Conservation (phyloP, 2,888 invertebrate species). For the Heliconius charithonia region DNA sequence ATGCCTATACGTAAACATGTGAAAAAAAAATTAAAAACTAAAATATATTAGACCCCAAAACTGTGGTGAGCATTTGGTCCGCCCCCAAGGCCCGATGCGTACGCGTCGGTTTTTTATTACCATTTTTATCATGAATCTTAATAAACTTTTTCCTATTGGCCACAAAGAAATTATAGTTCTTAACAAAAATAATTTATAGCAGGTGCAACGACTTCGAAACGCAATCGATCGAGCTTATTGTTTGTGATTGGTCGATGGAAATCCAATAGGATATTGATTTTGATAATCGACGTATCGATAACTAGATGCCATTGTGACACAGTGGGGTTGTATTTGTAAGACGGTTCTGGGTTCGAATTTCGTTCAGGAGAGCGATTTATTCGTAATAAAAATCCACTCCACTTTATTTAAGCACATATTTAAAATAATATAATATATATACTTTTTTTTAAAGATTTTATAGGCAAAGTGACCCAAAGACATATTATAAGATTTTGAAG, state of each 20-base stretch:
- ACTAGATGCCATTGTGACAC: not conserved
- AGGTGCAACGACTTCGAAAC: constrained; percentile 64
- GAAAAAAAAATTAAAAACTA: constrained; percentile 60
- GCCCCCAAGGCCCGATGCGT: constrained; percentile 71
- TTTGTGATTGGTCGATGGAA: constrained; percentile 58
- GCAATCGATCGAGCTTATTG: constrained; percentile 66
- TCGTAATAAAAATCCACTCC: too few species aligned
- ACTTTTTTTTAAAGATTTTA: too few species aligned
- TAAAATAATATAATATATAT: too few species aligned
- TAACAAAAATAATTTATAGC: constrained; percentile 77
- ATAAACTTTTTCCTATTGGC: constrained; percentile 82
- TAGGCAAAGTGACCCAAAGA: too few species aligned
- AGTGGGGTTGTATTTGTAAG: not conserved
- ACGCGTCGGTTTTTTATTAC: constrained; percentile 59
- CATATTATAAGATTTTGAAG: too few species aligned
- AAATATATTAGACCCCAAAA: constrained; percentile 67
- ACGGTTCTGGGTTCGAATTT: not conserved
- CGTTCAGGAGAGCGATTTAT: not conserved
- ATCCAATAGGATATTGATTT: constrained; percentile 59
- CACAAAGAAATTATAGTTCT: constrained; percentile 72
- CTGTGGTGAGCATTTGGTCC: constrained; percentile 65
- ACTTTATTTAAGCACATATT: too few species aligned
- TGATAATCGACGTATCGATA: constrained; percentile 53
- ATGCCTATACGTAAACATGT: constrained; percentile 14
- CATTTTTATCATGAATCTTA: constrained; percentile 64